Percentiles rank a stretch among this genome's conserved stretches.
These are phyloP conservation scores for Lasius fuliginosus DNA, from an alignment of 2,888 invertebrate genomes.

Conservation along the genomic window DNA sequence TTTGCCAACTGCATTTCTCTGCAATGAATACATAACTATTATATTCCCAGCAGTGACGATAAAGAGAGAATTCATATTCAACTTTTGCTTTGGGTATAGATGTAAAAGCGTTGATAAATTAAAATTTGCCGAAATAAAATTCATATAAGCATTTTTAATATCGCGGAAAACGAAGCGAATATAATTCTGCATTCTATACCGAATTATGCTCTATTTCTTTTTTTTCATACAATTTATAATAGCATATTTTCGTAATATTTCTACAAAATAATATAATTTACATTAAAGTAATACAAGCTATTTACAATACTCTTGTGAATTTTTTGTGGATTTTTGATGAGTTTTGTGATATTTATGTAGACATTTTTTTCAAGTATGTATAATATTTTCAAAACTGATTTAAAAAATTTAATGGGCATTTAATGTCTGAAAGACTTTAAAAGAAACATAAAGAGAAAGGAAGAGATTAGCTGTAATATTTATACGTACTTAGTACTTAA, in stretches of 20 bases:
- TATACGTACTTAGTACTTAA: constrained; percentile 24
- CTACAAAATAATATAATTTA: constrained; percentile 4
- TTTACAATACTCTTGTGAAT: background rate
- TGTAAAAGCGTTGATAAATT: constrained; percentile 33
- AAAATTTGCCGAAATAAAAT: constrained; percentile 34
- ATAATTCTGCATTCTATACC: constrained; percentile 25
- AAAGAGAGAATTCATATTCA: constrained; percentile 34
- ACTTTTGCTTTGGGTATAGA: constrained; percentile 18
- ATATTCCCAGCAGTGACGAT: constrained; percentile 7
- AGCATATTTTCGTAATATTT: background rate
- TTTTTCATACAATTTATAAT: constrained; percentile 16
- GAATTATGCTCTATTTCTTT: constrained; percentile 2
- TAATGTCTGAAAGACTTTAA: background rate
- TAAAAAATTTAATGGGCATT: background rate
- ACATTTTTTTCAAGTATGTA: background rate
- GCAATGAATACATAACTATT: background rate
- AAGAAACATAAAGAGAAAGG: background rate
- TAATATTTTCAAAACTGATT: constrained; percentile 19
- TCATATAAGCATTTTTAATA: constrained; percentile 26
- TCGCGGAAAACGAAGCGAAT: background rate
- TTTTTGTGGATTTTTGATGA: background rate
- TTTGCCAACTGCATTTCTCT: constrained; percentile 7
- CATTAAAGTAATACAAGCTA: background rate
- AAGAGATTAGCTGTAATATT: constrained; percentile 26
- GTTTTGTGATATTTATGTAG: background rate